Conservation (phyloP, 2,888 invertebrate species). For the Fragum sueziense region DNA sequence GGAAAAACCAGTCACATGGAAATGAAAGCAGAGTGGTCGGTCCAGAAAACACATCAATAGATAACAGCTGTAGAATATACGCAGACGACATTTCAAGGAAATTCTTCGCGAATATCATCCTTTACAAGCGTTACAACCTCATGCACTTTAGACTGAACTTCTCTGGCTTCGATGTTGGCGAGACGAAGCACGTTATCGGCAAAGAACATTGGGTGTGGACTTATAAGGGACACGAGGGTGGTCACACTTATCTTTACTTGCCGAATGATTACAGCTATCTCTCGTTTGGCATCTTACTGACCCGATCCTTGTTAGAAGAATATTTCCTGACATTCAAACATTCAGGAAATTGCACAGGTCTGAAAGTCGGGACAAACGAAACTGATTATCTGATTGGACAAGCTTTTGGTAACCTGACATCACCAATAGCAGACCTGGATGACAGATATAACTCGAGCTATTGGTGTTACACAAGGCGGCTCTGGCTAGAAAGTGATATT, state of each 20-base stretch:
- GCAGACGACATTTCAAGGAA: slow-evolving; percentile 3
- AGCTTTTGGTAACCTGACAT: slow-evolving; percentile 38
- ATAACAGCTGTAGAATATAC: background rate
- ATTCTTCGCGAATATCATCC: slow-evolving; percentile 19
- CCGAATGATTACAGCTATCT: slow-evolving; percentile 47
- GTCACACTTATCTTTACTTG: slow-evolving; percentile 34
- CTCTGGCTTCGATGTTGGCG: slow-evolving; percentile 4
- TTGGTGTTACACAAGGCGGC: slow-evolving; percentile 41
- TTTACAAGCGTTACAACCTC: slow-evolving; percentile 35
- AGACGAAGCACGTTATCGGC: slow-evolving; percentile 25
- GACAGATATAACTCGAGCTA: slow-evolving; percentile 47
- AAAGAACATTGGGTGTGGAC: slow-evolving; percentile 48
- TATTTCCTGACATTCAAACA: background rate
- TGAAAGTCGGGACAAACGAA: slow-evolving; percentile 8
- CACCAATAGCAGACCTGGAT: slow-evolving; percentile 23
- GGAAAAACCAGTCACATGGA: background rate
- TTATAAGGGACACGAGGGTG: slow-evolving; percentile 45
- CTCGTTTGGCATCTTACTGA: slow-evolving; percentile 49
- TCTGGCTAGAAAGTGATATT: slow-evolving; percentile 13
- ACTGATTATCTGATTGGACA: slow-evolving; percentile 39
- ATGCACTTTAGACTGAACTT: slow-evolving; percentile 34
- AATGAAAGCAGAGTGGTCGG: background rate
- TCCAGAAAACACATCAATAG: background rate
- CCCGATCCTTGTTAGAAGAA: background rate
- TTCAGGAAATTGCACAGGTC: slow-evolving; percentile 12